Conservation (phyloP, 2,888 invertebrate genomes). For the Blomia tropicalis region DNA sequence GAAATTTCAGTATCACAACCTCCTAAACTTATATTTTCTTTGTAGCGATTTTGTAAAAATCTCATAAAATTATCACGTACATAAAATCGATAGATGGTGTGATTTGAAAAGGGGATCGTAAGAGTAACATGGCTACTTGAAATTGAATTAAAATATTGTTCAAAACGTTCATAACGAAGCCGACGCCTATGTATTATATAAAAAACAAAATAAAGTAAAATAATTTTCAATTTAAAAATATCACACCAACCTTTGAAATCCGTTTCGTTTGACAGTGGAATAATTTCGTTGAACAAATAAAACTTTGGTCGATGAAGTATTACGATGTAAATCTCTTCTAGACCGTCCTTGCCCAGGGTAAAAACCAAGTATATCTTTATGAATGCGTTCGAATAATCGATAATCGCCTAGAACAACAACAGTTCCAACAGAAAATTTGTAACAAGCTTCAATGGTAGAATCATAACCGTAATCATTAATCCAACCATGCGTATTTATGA, state of each 20-base stretch:
- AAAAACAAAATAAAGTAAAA: neutral
- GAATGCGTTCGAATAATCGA: conserved; percentile 1
- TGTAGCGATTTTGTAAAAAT: neutral
- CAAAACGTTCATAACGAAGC: neutral
- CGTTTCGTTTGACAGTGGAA: neutral
- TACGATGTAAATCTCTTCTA: neutral
- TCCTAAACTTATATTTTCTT: neutral
- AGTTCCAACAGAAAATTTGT: neutral
- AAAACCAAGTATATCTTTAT: neutral
- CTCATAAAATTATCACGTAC: neutral
- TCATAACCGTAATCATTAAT: neutral
- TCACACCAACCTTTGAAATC: too few relatives aligned
- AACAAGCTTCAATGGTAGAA: neutral
- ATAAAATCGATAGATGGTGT: neutral
- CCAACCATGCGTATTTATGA: conserved; percentile 13
- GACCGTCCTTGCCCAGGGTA: neutral
- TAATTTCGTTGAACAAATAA: neutral
- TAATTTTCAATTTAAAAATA: neutral
- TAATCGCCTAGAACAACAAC: conserved; percentile 1
- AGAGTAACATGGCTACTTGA: neutral
- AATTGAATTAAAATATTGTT: neutral
- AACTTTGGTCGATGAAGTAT: neutral
- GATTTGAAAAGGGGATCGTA: neutral
- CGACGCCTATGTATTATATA: neutral
- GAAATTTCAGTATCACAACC: too few relatives aligned